Evolutionary conservation across 1,140 invertebrate genomes (phyloP).

Genomic region (Latrodectus geometricus): DNA sequence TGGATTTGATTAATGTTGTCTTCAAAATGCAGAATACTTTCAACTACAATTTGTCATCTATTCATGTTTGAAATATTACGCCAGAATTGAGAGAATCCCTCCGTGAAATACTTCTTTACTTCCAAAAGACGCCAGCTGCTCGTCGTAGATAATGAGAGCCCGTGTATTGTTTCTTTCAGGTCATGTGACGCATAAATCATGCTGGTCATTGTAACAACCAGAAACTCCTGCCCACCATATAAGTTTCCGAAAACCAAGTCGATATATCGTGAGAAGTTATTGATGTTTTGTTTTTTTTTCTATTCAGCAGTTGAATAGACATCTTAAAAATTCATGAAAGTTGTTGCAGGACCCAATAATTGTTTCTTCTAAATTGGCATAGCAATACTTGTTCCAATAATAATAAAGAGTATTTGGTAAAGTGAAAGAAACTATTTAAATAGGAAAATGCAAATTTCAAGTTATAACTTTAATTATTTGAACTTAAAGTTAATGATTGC

Average conservation of each 20-base stretch:
- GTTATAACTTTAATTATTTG: too few species aligned
- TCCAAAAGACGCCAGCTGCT: constrained; percentile 33
- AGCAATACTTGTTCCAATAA: too few species aligned
- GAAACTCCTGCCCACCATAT: not conserved
- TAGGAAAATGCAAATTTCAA: too few species aligned
- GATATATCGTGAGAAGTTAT: constrained; percentile 51
- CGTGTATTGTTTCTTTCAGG: constrained; percentile 50
- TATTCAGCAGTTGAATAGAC: not conserved
- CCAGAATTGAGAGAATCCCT: not conserved
- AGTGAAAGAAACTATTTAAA: too few species aligned
- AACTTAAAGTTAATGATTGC: too few species aligned
- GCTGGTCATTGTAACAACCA: not conserved
- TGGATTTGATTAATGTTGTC: too few species aligned
- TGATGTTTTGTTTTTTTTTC: constrained; percentile 17
- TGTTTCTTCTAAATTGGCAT: too few species aligned
- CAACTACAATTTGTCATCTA: too few species aligned
- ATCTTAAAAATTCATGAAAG: not conserved
- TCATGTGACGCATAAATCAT: constrained; percentile 38
- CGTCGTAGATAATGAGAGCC: constrained; percentile 36
- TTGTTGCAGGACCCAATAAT: too few species aligned
- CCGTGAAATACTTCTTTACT: constrained; percentile 2
- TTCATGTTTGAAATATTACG: too few species aligned
- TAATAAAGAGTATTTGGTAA: too few species aligned
- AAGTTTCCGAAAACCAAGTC: constrained; percentile 22
- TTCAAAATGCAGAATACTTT: too few species aligned